phyloP scores from a whole-genome alignment of 2,888 invertebrate species.

The Tineola bisselliella region DNA sequence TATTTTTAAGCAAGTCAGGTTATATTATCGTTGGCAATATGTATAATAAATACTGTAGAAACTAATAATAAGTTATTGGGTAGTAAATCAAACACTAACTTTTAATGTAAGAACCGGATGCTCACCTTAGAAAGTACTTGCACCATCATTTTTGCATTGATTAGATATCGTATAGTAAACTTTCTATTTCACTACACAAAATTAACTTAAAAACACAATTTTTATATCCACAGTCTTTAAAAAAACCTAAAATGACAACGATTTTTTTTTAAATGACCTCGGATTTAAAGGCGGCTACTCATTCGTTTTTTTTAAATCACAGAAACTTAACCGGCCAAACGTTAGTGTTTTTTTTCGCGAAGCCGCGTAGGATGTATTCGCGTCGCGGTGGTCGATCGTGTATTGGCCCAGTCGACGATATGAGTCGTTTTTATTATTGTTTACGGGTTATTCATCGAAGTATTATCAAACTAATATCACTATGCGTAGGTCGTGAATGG shows the following conservation, averaged over 20 bases:
- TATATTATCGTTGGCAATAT: too few relatives aligned
- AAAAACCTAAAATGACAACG: not conserved
- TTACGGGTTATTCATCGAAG: slow-evolving; percentile 23
- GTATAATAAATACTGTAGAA: too few relatives aligned
- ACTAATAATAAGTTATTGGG: too few relatives aligned
- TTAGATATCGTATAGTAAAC: not conserved
- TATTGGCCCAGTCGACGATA: slow-evolving; percentile 32
- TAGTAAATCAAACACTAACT: not conserved
- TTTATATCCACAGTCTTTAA: not conserved
- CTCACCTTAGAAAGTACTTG: slow-evolving; percentile 8
- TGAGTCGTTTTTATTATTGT: slow-evolving; percentile 38
- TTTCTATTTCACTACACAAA: not conserved
- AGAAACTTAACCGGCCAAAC: not conserved
- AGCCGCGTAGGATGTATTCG: slow-evolving; percentile 34
- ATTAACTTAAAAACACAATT: not conserved
- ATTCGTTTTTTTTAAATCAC: slow-evolving; percentile 4
- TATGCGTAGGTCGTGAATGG: slow-evolving; percentile 41
- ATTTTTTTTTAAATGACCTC: not conserved
- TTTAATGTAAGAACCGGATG: slow-evolving; percentile 19
- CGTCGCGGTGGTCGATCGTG: slow-evolving; percentile 34
- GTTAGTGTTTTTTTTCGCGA: slow-evolving; percentile 31
- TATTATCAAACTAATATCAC: slow-evolving; percentile 20
- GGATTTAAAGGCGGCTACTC: not conserved
- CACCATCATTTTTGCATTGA: not conserved
- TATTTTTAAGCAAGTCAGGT: too few relatives aligned